Evolutionary conservation across 2,888 invertebrate species (phyloP).

Genomic region (Heliconius charithonia): DNA sequence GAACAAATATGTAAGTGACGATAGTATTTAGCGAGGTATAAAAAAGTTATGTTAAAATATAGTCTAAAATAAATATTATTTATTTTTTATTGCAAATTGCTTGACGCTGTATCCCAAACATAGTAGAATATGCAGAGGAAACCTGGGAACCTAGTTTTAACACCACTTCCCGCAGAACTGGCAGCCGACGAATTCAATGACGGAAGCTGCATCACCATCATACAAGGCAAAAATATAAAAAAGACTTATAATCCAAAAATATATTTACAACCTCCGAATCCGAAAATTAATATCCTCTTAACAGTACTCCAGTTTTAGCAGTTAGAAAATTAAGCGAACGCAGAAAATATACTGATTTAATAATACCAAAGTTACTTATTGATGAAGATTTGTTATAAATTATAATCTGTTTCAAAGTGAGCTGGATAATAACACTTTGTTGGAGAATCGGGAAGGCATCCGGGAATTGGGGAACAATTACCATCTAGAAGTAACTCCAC

Average conservation of each 20-base stretch:
- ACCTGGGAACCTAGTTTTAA: too few species aligned
- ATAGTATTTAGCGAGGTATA: too few species aligned
- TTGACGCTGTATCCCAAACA: too few species aligned
- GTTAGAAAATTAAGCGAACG: constrained; percentile 6
- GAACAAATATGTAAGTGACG: too few species aligned
- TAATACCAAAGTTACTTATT: constrained; percentile 19
- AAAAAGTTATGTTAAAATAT: too few species aligned
- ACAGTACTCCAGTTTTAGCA: not conserved
- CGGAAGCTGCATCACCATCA: too few species aligned
- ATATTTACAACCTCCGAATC: not conserved
- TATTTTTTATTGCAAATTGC: too few species aligned
- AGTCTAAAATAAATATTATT: too few species aligned
- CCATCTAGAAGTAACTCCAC: constrained; percentile 37
- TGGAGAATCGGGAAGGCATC: constrained; percentile 27
- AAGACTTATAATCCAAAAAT: not conserved
- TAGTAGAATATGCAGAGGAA: too few species aligned
- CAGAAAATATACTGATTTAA: constrained; percentile 16
- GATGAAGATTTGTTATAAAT: constrained; percentile 27
- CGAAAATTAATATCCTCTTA: not conserved
- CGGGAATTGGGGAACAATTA: constrained; percentile 40
- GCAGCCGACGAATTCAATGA: too few species aligned
- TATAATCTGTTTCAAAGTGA: constrained; percentile 35
- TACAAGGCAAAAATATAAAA: too few species aligned
- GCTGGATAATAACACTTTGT: constrained; percentile 31
- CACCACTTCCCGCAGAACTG: too few species aligned